phyloP scores from a whole-genome alignment of 2,113 vertebrate species.

The Malurus cyaneus region DNA sequence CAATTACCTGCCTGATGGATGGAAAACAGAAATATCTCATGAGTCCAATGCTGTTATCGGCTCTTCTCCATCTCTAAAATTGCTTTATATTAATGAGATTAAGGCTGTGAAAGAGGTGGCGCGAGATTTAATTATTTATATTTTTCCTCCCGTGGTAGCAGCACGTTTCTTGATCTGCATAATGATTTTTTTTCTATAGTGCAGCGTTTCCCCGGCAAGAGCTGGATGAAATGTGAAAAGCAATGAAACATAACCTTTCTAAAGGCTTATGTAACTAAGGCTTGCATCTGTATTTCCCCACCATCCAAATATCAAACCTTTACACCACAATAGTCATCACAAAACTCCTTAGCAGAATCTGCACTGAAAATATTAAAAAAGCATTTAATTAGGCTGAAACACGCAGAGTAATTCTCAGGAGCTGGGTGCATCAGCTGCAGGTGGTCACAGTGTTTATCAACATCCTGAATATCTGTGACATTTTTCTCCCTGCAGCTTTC shows the following conservation, averaged over 20 bases:
- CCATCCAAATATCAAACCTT: not conserved
- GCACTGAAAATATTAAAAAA: not conserved
- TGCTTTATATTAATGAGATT: conserved; percentile 71
- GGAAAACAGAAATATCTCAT: conserved; percentile 71
- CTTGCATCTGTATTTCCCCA: not conserved
- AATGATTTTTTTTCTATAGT: not conserved
- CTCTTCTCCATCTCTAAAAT: conserved; percentile 67
- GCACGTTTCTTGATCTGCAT: not conserved
- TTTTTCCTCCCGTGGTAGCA: not conserved
- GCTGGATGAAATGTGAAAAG: not conserved
- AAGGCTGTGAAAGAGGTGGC: conserved; percentile 38
- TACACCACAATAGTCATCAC: not conserved
- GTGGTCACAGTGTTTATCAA: not conserved
- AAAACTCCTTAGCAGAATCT: not conserved
- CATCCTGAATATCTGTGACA: not conserved
- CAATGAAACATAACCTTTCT: conserved; percentile 19
- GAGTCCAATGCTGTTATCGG: conserved; percentile 38
- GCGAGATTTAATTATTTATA: conserved; percentile 50
- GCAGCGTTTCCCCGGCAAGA: not conserved
- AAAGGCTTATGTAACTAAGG: not conserved
- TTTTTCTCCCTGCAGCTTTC: not conserved
- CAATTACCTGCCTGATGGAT: conserved; percentile 78
- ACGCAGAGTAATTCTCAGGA: not conserved
- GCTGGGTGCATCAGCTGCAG: not conserved
- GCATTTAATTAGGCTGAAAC: not conserved